Conservation (phyloP, 2,888 invertebrate species). For the Cordilura impudica region DNA sequence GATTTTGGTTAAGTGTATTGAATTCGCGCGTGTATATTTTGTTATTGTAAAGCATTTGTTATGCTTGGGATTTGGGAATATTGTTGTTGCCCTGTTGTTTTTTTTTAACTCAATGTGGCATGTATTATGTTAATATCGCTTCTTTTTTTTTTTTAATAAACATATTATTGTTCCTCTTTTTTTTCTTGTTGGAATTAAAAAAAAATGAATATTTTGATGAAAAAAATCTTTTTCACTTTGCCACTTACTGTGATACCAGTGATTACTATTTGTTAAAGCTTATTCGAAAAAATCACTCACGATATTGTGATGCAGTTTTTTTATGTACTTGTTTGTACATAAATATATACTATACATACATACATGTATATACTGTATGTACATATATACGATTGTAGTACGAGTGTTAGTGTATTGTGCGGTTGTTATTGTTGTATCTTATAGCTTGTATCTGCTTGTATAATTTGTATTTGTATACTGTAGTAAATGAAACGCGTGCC, state of each 20-base stretch:
- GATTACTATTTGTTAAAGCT: constrained; percentile 27
- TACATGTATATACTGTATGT: too few relatives aligned
- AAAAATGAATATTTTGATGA: neutral
- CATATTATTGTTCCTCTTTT: neutral
- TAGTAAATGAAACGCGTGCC: constrained; percentile 55
- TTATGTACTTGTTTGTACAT: neutral
- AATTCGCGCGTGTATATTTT: neutral
- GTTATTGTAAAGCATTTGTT: neutral
- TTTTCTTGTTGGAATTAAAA: constrained; percentile 6
- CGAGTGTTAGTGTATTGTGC: neutral
- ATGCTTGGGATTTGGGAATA: neutral
- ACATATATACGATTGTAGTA: too few relatives aligned
- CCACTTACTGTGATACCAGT: constrained; percentile 53
- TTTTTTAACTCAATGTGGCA: constrained; percentile 30
- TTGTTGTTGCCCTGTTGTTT: too few relatives aligned
- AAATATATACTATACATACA: too few relatives aligned
- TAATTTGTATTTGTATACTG: constrained; percentile 4
- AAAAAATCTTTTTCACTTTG: neutral
- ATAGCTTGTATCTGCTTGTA: neutral
- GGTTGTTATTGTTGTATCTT: neutral
- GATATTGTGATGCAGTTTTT: constrained; percentile 38
- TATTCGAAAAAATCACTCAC: constrained; percentile 5
- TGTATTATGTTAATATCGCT: constrained; percentile 3
- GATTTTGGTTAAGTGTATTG: neutral
- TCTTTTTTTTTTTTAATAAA: neutral